These are phyloP conservation scores for Axinella damicornis DNA, from an alignment of 37 sponge, comb jelly and placozoan genomes.

Conservation along the genomic window DNA sequence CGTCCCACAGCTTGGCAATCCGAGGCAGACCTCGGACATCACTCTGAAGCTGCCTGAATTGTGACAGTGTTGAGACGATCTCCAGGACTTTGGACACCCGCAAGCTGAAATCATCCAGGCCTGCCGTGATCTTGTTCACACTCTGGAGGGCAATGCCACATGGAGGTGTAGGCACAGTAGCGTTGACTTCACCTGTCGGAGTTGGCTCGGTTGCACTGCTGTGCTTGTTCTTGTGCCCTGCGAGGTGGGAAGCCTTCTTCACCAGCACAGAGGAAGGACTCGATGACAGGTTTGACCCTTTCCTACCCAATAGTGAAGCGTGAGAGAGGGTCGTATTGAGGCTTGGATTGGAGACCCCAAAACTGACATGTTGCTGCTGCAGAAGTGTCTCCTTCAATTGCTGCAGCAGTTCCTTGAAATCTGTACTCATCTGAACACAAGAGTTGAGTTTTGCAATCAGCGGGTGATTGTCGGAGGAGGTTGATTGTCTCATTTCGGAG, in stretches of 20 bases:
- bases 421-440: slow-evolving; percentile 30
- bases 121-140: slow-evolving; percentile 21
- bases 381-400: slow-evolving; percentile 43
- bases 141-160: slow-evolving; percentile 42
- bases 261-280: background rate
- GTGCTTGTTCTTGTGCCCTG: background rate
- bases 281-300: background rate
- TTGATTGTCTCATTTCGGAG: background rate
- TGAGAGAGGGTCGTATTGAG: too few relatives aligned
- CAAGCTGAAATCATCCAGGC: slow-evolving; percentile 37
- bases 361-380: background rate
- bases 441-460: slow-evolving; percentile 43
- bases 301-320: background rate
- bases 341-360: background rate
- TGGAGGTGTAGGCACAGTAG: background rate
- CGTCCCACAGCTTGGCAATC: slow-evolving; percentile 30
- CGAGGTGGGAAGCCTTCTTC: slow-evolving; percentile 3
- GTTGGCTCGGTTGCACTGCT: too few relatives aligned
- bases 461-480: slow-evolving; percentile 14
- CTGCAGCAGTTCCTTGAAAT: slow-evolving; percentile 22
- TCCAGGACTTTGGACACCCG: slow-evolving; percentile 49
- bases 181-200: background rate
- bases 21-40: slow-evolving; percentile 65
- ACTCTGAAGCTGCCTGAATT: slow-evolving; percentile 36
- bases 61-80: slow-evolving; percentile 55